Conservation (phyloP, 92 coral and sea anemone genomes). For the Phenganax marumi region DNA sequence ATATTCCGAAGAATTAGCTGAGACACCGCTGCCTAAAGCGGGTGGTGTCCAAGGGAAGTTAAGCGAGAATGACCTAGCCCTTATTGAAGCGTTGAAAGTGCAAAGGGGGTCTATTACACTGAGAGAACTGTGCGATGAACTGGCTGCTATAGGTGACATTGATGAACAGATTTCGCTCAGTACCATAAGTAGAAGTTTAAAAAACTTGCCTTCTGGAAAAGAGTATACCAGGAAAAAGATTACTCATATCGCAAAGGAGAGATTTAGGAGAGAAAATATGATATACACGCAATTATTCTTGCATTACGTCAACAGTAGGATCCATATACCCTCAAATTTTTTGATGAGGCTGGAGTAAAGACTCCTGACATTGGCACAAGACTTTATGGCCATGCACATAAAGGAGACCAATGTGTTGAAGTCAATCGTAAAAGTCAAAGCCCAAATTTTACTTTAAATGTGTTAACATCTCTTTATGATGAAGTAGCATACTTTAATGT, state of each 20-base stretch:
- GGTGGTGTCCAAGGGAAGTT: constrained; percentile 26
- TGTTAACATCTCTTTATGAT: constrained; percentile 2
- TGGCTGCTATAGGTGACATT: constrained; percentile 29
- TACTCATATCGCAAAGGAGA: not conserved
- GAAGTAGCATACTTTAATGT: constrained; percentile 1
- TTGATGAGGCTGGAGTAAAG: not conserved
- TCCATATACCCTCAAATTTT: constrained; percentile 44
- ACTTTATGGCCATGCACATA: not conserved
- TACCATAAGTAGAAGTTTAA: not conserved
- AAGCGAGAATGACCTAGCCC: constrained; percentile 20
- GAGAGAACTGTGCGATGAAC: constrained; percentile 33
- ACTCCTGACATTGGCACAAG: not conserved
- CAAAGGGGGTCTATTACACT: constrained; percentile 37
- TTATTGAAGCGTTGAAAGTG: constrained; percentile 35
- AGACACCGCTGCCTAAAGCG: constrained; percentile 26
- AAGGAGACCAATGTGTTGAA: not conserved
- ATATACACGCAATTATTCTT: not conserved
- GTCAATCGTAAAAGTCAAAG: not conserved
- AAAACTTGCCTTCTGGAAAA: too few relatives aligned
- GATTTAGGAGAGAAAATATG: too few relatives aligned
- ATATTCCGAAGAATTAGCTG: constrained; percentile 22
- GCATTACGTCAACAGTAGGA: too few relatives aligned
- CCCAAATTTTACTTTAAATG: not conserved
- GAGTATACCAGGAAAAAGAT: not conserved
- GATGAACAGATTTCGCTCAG: constrained; percentile 10